phyloP scores from a whole-genome alignment of 2,113 vertebrate genomes.

The Rhizomys pruinosus region DNA sequence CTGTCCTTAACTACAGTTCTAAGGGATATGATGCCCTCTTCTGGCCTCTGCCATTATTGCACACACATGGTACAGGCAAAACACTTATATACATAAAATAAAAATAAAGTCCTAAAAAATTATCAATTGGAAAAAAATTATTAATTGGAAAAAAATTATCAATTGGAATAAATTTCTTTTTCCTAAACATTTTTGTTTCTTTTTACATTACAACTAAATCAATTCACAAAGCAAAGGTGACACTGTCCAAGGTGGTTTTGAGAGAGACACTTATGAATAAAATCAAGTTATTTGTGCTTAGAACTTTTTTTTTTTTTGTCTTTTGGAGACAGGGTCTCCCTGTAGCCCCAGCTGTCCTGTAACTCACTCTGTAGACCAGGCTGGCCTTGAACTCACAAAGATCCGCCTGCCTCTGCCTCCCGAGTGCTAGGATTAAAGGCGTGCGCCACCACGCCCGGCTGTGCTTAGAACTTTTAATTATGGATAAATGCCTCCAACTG shows the following conservation, averaged over 20 bases:
- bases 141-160: not conserved
- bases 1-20: no score
- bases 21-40: no score
- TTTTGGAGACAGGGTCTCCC: no score
- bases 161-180: slow-evolving; percentile 10
- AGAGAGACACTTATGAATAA: not conserved
- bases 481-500: not conserved
- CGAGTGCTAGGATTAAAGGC: no score
- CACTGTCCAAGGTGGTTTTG: not conserved
- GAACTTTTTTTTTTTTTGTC: no score
- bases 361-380: no score
- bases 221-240: slow-evolving; percentile 35
- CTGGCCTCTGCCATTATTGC: not conserved
- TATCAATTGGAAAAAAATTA: not conserved
- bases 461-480: slow-evolving; percentile 14
- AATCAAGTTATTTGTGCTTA: slow-evolving; percentile 19
- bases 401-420: no score
- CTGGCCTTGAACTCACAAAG: no score
- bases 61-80: not conserved
- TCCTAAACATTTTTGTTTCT: slow-evolving; percentile 19
- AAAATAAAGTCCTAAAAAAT: not conserved
- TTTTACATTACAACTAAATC: slow-evolving; percentile 31
- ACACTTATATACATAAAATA: not conserved
- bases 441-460: no score
- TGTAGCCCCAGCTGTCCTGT: no score